A percentile compares a stretch with the other conserved stretches of the same genome.
These are phyloP conservation scores for Tigriopus californicus DNA, from an alignment of 2,888 invertebrate species.

Conservation along the genomic window DNA sequence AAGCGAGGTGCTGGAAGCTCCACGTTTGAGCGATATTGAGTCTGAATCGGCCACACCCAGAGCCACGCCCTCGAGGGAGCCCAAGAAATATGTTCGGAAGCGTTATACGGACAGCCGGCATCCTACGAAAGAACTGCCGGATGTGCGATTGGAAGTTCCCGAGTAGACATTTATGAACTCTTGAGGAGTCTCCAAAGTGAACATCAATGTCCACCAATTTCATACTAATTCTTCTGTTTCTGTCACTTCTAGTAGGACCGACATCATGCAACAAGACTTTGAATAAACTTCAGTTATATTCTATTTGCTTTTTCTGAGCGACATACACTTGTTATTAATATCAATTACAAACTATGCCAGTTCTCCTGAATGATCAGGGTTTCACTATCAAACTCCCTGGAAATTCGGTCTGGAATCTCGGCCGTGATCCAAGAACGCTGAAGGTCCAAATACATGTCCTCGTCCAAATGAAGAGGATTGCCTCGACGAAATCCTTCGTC, in stretches of 20 bases:
- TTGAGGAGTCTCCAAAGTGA: too few species aligned
- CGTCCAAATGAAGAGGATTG: conserved; percentile 2
- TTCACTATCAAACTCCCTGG: conserved; percentile 18
- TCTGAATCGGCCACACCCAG: neutral
- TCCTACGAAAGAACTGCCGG: conserved; percentile 38
- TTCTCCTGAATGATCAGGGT: conserved; percentile 18
- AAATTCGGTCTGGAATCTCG: conserved; percentile 19
- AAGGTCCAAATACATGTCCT: conserved; percentile 15
- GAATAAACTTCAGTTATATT: too few species aligned
- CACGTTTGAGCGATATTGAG: conserved; percentile 2
- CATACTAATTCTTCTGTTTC: too few species aligned
- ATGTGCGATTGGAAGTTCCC: conserved; percentile 23
- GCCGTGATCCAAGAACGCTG: conserved; percentile 19
- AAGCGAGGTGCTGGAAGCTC: conserved; percentile 9
- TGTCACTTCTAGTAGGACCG: too few species aligned
- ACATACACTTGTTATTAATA: too few species aligned
- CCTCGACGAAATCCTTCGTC: conserved; percentile 6
- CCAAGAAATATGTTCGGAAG: conserved; percentile 39
- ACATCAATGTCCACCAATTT: too few species aligned
- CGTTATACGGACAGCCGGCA: conserved; percentile 41
- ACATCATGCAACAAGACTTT: too few species aligned
- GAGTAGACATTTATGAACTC: too few species aligned
- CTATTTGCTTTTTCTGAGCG: too few species aligned
- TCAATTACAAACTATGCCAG: conserved; percentile 17
- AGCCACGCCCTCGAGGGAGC: neutral